These are phyloP conservation scores for Hemichromis elongatus DNA, from an alignment of 2,113 vertebrate genomes.

Conservation along the genomic window DNA sequence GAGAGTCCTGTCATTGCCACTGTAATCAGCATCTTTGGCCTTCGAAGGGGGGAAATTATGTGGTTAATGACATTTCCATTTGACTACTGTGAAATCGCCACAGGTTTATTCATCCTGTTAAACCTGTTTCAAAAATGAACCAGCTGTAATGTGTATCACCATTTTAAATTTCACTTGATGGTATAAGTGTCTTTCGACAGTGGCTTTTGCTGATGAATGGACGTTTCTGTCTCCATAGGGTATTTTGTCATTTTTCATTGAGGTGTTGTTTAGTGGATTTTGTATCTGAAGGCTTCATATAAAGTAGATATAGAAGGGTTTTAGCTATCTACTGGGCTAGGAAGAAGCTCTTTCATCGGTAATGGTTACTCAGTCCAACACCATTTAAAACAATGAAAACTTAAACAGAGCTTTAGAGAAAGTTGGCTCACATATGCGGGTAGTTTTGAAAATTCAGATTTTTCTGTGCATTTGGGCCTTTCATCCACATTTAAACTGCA, in stretches of 20 bases:
- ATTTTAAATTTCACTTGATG: too few species aligned
- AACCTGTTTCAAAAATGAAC: too few species aligned
- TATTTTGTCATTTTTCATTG: background rate
- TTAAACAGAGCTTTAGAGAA: too few species aligned
- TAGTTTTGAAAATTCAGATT: too few species aligned
- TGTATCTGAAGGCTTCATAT: background rate
- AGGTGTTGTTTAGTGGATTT: background rate
- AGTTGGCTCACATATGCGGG: too few species aligned
- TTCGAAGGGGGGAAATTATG: background rate
- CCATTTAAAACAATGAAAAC: background rate
- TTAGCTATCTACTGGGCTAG: background rate
- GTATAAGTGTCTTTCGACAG: too few species aligned
- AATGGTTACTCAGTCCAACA: background rate
- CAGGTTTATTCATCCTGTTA: too few species aligned
- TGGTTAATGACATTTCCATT: too few species aligned
- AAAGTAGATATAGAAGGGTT: background rate
- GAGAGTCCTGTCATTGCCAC: background rate
- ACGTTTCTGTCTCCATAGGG: background rate
- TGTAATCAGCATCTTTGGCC: background rate
- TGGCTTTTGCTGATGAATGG: background rate
- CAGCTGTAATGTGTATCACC: too few species aligned
- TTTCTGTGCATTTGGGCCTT: too few species aligned
- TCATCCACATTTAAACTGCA: too few species aligned
- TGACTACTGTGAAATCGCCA: too few species aligned
- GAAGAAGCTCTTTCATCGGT: background rate